Percentiles rank a stretch among this genome's conserved stretches.
These are phyloP conservation scores for Drosophila sp. DNA, from an alignment of 1,140 invertebrate genomes.

Conservation along the genomic window DNA sequence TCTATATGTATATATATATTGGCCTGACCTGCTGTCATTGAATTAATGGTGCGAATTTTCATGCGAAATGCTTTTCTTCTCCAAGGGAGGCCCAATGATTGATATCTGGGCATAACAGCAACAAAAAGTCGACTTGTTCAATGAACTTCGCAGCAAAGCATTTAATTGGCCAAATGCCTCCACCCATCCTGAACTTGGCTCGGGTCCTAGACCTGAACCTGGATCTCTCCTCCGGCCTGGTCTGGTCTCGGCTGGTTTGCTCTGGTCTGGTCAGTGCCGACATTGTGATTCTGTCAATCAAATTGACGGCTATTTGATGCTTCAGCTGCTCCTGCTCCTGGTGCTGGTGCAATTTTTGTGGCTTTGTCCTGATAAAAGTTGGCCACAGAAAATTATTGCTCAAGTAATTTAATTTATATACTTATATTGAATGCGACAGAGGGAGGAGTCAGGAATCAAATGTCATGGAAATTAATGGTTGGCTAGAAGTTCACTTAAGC, in stretches of 20 bases:
- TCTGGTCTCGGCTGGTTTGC: conserved; percentile 10
- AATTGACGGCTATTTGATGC: conserved; percentile 47
- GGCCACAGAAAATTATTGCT: conserved; percentile 46
- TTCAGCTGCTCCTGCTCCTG: conserved; percentile 21
- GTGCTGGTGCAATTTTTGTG: conserved; percentile 17
- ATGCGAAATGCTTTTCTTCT: conserved; percentile 59
- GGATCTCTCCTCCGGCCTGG: conserved; percentile 3
- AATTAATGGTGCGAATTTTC: conserved; percentile 79
- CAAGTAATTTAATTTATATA: conserved; percentile 64
- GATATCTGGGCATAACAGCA: conserved; percentile 51
- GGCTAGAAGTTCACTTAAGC: not conserved
- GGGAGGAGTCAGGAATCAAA: not conserved
- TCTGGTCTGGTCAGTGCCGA: conserved; percentile 36
- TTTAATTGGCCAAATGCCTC: conserved; percentile 56
- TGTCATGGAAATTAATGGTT: conserved; percentile 11
- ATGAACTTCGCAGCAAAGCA: conserved; percentile 72
- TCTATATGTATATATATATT: conserved; percentile 14
- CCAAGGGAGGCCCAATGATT: conserved; percentile 45
- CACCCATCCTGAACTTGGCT: conserved; percentile 25
- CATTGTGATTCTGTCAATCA: conserved; percentile 69
- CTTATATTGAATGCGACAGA: conserved; percentile 17
- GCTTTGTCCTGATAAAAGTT: conserved; percentile 37
- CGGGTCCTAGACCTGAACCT: conserved; percentile 18
- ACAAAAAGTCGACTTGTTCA: conserved; percentile 65
- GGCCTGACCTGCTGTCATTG: conserved; percentile 59